Evolutionary conservation across 2,113 vertebrate species (phyloP).

Genomic region (Austrofundulus limnaeus): DNA sequence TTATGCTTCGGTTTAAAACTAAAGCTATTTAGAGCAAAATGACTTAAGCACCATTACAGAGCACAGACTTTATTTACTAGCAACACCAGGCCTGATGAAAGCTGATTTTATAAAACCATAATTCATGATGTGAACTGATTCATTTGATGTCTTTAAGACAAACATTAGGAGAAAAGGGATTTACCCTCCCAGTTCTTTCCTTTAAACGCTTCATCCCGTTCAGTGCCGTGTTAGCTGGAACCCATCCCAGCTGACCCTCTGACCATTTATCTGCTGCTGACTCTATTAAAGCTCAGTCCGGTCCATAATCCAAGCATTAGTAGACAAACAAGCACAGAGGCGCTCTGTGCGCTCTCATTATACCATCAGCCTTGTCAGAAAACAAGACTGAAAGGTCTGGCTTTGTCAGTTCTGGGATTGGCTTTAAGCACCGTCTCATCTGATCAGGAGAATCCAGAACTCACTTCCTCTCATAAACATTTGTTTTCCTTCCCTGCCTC

Average conservation of each 20-base stretch:
- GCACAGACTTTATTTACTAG: background rate
- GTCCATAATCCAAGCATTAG: conserved; percentile 24
- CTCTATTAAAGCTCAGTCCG: conserved; percentile 8
- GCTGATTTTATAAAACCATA: background rate
- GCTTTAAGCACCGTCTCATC: background rate
- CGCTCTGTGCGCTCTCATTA: conserved; percentile 15
- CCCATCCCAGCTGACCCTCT: background rate
- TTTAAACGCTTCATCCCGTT: background rate
- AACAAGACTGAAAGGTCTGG: conserved; percentile 4
- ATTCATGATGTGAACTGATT: background rate
- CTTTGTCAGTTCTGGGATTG: too few relatives aligned
- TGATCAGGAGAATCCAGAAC: background rate
- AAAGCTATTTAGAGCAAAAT: conserved; percentile 12
- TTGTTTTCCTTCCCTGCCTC: background rate
- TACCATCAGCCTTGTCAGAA: background rate
- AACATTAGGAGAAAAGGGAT: conserved; percentile 14
- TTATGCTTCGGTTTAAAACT: background rate
- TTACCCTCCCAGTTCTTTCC: background rate
- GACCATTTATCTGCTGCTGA: conserved; percentile 22
- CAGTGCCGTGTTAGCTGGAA: background rate
- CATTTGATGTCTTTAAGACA: background rate
- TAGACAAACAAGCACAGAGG: conserved; percentile 29
- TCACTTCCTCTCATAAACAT: too few relatives aligned
- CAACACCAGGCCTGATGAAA: background rate
- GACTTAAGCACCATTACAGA: background rate